A percentile compares a stretch with the other conserved stretches of the same genome.
These are phyloP conservation scores for Brachypterus glaber DNA, from an alignment of 2,888 invertebrate species.

Conservation along the genomic window DNA sequence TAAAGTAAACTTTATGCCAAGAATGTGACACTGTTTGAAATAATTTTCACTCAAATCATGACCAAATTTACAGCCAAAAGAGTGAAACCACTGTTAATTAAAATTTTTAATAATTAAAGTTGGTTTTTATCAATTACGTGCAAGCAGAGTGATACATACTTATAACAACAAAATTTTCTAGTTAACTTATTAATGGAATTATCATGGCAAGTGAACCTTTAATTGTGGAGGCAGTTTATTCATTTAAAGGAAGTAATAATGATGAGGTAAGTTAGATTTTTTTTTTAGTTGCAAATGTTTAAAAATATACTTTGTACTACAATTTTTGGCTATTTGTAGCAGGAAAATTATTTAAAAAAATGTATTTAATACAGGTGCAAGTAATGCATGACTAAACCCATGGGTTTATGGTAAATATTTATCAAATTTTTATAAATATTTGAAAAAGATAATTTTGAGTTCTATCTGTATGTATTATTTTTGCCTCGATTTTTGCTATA, in stretches of 20 bases:
- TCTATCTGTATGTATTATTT: no score
- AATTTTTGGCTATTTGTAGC: conserved; percentile 10
- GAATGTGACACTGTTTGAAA: conserved; percentile 40
- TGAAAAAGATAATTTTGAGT: no score
- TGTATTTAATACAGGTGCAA: no score
- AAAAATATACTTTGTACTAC: no score
- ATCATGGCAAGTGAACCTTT: conserved; percentile 51
- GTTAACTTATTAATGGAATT: conserved; percentile 9
- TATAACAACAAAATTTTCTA: no score
- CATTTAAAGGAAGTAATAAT: conserved; percentile 93
- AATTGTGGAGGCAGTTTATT: conserved; percentile 83
- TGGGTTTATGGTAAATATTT: no score
- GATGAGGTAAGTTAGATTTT: conserved; percentile 82
- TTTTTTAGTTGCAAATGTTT: conserved; percentile 5
- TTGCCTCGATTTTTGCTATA: no score
- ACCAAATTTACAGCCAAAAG: conserved; percentile 20
- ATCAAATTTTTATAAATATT: no score
- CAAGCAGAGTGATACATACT: no score
- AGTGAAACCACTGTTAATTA: conserved; percentile 10
- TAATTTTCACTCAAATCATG: conserved; percentile 33
- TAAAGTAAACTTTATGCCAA: conserved; percentile 35
- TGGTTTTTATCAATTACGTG: no score
- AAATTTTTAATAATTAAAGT: conserved; percentile 2
- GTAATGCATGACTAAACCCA: no score
- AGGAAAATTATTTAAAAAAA: no score